Conservation (phyloP, 2,888 invertebrate species). For the Eurytoma adleriae region DNA sequence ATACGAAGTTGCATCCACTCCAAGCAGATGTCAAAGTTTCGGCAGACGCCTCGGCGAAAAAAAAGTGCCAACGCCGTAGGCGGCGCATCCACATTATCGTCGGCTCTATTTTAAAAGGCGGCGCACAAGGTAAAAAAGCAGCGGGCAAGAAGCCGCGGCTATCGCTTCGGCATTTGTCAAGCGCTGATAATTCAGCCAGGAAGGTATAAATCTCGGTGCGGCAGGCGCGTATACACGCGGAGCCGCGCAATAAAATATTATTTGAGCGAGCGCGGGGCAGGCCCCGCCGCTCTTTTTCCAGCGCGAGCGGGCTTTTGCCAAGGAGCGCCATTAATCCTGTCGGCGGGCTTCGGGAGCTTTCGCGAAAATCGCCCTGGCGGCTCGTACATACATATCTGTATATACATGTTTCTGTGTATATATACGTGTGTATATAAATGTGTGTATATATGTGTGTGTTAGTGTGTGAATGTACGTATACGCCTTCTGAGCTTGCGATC, state of each 20-base stretch:
- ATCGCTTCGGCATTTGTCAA: conserved; percentile 47
- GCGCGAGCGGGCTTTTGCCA: conserved; percentile 13
- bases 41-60: not conserved
- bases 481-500: conserved; percentile 56
- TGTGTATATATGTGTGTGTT: too few relatives aligned
- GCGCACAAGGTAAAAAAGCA: not conserved
- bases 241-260: conserved; percentile 49
- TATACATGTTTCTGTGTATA: too few relatives aligned
- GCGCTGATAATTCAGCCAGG: conserved; percentile 50
- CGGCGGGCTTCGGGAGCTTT: conserved; percentile 13
- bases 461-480: too few relatives aligned
- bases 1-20: too few relatives aligned
- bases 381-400: too few relatives aligned
- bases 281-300: not conserved
- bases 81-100: not conserved
- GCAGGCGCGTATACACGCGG: not conserved
- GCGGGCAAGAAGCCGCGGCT: not conserved
- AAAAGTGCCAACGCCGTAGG: not conserved
- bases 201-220: conserved; percentile 48
- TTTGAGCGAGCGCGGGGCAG: conserved; percentile 24
- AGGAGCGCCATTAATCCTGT: conserved; percentile 52
- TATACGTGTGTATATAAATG: too few relatives aligned
- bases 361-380: conserved; percentile 55
- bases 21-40: too few relatives aligned
- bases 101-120: conserved; percentile 12